phyloP scores from a whole-genome alignment of 2,888 invertebrate species.

The Philaethria dido region DNA sequence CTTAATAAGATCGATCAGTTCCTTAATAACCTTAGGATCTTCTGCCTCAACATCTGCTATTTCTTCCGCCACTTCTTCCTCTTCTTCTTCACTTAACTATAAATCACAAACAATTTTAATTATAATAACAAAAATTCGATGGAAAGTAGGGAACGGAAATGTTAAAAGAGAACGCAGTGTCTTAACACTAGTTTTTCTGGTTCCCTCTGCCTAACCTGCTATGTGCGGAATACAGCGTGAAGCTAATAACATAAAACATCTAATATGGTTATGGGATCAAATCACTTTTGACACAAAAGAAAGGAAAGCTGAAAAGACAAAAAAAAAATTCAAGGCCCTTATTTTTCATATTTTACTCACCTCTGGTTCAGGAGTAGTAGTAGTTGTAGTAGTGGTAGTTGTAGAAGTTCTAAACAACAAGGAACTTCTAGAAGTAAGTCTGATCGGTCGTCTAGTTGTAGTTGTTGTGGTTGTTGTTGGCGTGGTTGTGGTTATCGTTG shows the following conservation, averaged over 20 bases:
- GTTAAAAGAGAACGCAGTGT: too few relatives aligned
- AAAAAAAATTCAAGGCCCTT: too few relatives aligned
- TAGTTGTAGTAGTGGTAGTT: conserved; percentile 68
- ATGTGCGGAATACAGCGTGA: too few relatives aligned
- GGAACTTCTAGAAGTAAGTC: conserved; percentile 73
- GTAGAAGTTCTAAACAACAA: conserved; percentile 72
- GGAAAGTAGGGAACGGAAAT: too few relatives aligned
- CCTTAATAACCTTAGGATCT: conserved; percentile 91
- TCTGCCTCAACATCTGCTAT: conserved; percentile 81
- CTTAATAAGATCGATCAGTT: conserved; percentile 91
- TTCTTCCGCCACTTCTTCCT: conserved; percentile 60
- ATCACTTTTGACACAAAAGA: too few relatives aligned
- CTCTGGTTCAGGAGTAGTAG: conserved; percentile 68
- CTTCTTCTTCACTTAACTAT: conserved; percentile 54
- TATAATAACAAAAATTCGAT: too few relatives aligned
- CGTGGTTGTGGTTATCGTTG: conserved; percentile 71
- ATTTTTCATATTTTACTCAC: conserved; percentile 46
- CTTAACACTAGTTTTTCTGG: too few relatives aligned
- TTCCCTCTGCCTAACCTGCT: too few relatives aligned
- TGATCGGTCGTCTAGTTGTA: conserved; percentile 69
- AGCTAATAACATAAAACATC: too few relatives aligned
- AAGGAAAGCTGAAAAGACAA: too few relatives aligned
- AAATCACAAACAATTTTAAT: too few relatives aligned
- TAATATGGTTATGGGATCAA: too few relatives aligned
- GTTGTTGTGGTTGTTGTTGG: conserved; percentile 73